A percentile compares a stretch with the other conserved stretches of the same genome.
phyloP scores from a whole-genome alignment of 1,140 invertebrate genomes.

The Bathynomus jamesi region DNA sequence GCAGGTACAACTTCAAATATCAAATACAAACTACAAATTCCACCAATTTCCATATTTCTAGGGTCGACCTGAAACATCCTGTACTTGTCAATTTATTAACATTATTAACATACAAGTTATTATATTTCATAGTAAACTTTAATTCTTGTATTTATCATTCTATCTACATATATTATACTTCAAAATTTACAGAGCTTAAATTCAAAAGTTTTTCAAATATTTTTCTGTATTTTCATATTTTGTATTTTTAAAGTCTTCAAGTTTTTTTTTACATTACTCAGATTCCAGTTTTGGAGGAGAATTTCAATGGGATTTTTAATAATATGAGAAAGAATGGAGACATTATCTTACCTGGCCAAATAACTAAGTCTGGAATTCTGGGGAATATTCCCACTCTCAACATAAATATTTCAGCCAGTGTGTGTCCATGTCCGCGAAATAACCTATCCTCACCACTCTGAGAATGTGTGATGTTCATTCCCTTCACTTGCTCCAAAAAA shows the following conservation, averaged over 20 bases:
- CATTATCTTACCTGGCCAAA: conserved; percentile 69
- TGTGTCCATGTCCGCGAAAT: conserved; percentile 89
- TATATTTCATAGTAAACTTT: too few relatives aligned
- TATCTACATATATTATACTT: neutral
- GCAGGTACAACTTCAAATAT: too few relatives aligned
- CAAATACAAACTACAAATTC: too few relatives aligned
- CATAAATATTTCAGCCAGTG: conserved; percentile 77
- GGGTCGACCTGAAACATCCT: too few relatives aligned
- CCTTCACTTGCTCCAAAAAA: too few relatives aligned
- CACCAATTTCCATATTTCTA: too few relatives aligned
- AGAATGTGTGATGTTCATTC: conserved; percentile 66
- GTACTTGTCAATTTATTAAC: too few relatives aligned
- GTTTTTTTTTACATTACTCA: too few relatives aligned
- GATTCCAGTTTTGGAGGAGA: too few relatives aligned
- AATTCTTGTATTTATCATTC: too few relatives aligned
- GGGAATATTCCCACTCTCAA: conserved; percentile 62
- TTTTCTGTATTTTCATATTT: neutral
- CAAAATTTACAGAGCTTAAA: neutral
- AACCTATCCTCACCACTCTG: conserved; percentile 72
- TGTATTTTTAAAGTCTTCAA: too few relatives aligned
- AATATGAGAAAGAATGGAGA: neutral
- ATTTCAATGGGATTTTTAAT: neutral
- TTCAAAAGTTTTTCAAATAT: neutral
- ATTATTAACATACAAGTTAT: too few relatives aligned
- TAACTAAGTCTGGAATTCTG: conserved; percentile 84